Conservation (phyloP, 2,113 vertebrate species). For the Pomatorhinus ruficollis region DNA sequence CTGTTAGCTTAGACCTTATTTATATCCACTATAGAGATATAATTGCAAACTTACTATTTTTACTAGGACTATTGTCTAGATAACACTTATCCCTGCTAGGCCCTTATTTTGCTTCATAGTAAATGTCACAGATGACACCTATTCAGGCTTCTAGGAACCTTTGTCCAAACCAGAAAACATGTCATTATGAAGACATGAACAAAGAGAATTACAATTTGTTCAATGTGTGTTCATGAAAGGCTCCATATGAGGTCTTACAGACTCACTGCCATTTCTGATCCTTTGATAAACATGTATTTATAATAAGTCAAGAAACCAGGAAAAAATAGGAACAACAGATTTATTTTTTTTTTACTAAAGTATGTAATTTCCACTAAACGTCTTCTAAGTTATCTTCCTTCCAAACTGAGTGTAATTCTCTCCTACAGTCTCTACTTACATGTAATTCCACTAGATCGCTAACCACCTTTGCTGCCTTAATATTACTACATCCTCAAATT, state of each 20-base stretch:
- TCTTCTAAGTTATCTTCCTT: background rate
- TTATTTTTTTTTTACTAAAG: background rate
- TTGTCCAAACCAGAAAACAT: slow-evolving; percentile 32
- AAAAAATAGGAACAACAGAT: background rate
- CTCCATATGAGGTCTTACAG: slow-evolving; percentile 31
- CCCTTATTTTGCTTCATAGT: slow-evolving; percentile 32
- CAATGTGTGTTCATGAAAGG: slow-evolving; percentile 17
- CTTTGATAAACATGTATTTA: slow-evolving; percentile 38
- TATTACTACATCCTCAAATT: background rate
- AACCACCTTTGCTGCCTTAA: background rate
- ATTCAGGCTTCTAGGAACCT: slow-evolving; percentile 12
- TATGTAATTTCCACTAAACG: background rate
- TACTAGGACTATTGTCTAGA: slow-evolving; percentile 44
- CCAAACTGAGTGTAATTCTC: background rate
- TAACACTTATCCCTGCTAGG: slow-evolving; percentile 30
- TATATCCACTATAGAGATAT: slow-evolving; percentile 4
- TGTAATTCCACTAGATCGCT: background rate
- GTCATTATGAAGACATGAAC: slow-evolving; percentile 13
- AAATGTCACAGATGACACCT: slow-evolving; percentile 47
- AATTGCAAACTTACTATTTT: slow-evolving; percentile 50
- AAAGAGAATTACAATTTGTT: slow-evolving; percentile 32
- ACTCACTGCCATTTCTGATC: background rate
- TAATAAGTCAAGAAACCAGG: background rate
- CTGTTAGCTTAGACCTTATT: slow-evolving; percentile 28
- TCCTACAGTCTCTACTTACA: background rate